phyloP scores from a whole-genome alignment of 30 jellyfish, hydroid and myxozoan species.

The Aurelia aurita complex sp. Pacific region DNA sequence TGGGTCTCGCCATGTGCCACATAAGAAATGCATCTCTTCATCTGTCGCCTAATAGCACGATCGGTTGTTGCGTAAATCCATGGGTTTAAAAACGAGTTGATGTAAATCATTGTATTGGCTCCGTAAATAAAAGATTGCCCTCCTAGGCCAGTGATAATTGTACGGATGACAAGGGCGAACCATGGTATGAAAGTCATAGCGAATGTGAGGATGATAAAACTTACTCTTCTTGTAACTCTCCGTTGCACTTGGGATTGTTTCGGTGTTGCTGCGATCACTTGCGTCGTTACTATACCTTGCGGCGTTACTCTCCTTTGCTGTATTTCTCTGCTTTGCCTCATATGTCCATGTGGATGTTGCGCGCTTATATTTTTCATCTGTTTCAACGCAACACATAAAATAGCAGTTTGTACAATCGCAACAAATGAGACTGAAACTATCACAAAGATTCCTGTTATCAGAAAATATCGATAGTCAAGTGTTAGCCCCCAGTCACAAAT shows the following conservation, averaged over 20 bases:
- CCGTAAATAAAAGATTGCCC: not conserved
- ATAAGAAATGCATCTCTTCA: not conserved
- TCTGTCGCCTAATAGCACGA: constrained; percentile 1
- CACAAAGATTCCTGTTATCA: not conserved
- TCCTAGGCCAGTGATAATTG: not conserved
- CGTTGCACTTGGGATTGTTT: not conserved
- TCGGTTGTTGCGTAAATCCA: constrained; percentile 20
- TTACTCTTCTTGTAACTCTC: not conserved
- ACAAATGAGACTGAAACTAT: constrained; percentile 2
- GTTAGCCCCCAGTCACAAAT: constrained; percentile 17
- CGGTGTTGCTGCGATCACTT: too few relatives aligned
- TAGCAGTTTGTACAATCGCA: not conserved
- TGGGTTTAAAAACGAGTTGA: constrained; percentile 15
- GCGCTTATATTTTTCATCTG: not conserved
- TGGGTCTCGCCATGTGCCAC: too few relatives aligned
- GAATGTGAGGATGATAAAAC: not conserved
- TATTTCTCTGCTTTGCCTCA: not conserved
- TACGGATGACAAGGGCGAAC: constrained; percentile 11
- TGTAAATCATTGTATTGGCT: not conserved
- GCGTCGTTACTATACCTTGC: too few relatives aligned
- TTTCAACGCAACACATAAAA: not conserved
- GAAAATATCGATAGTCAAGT: not conserved
- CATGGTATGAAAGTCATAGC: constrained; percentile 14
- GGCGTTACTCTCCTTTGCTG: too few relatives aligned
- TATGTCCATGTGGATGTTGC: not conserved